These are phyloP conservation scores for Marmota monax DNA, from an alignment of 2,113 vertebrate genomes.

Conservation along the genomic window DNA sequence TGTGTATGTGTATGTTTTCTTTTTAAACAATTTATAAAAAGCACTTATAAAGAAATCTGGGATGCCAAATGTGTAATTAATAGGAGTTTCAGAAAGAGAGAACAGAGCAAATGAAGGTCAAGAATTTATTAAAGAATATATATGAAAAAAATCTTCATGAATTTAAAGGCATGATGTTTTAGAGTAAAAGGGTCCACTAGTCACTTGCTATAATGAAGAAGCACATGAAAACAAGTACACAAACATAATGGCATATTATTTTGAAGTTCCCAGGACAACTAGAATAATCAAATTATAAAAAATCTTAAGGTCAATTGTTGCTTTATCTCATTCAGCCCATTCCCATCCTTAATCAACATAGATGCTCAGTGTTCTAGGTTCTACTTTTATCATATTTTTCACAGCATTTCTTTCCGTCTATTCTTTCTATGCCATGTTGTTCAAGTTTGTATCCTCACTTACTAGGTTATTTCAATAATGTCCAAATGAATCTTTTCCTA, in stretches of 20 bases:
- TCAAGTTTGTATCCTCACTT: not conserved
- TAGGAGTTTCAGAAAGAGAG: not conserved
- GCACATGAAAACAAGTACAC: not conserved
- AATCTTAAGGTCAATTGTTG: not conserved
- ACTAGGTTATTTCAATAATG: not conserved
- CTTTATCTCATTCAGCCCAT: not conserved
- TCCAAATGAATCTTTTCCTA: slow-evolving; percentile 1
- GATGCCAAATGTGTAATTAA: not conserved
- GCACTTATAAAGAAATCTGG: not conserved
- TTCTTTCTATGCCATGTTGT: not conserved
- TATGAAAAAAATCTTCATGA: not conserved
- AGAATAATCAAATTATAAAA: not conserved
- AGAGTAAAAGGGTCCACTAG: not conserved
- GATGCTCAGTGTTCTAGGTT: not conserved
- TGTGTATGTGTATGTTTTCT: not conserved
- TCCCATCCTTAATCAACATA: not conserved
- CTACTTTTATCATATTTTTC: not conserved
- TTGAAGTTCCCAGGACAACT: slow-evolving; percentile 8
- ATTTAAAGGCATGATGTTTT: not conserved
- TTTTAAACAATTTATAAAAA: slow-evolving; percentile 12
- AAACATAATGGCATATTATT: not conserved
- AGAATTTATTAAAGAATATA: not conserved
- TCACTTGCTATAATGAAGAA: not conserved
- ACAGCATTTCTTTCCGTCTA: not conserved
- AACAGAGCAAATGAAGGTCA: not conserved